Evolutionary conservation across 2,113 vertebrate species (phyloP).

Genomic region (Megaceryle torquata): DNA sequence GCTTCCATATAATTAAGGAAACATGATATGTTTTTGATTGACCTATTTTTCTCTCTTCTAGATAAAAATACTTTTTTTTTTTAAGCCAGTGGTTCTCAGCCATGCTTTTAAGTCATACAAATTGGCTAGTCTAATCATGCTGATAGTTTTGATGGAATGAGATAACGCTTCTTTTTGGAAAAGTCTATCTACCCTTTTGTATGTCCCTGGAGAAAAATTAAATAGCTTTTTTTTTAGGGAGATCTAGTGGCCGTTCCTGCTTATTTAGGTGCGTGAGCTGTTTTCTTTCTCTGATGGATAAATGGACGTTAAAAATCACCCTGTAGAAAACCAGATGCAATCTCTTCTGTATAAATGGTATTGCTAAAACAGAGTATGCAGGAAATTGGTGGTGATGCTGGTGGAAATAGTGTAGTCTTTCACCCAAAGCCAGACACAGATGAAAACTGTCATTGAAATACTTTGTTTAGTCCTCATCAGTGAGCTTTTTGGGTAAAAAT

Average conservation of each 20-base stretch:
- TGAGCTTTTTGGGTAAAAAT: background rate
- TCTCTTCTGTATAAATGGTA: background rate
- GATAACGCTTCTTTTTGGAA: background rate
- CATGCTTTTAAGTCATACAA: background rate
- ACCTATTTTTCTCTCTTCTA: background rate
- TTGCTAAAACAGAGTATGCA: background rate
- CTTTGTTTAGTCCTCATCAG: background rate
- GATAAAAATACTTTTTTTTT: background rate
- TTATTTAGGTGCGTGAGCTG: background rate
- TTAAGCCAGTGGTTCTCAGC: background rate
- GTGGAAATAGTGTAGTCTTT: background rate
- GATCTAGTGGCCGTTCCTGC: background rate
- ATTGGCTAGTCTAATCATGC: background rate
- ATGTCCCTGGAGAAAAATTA: background rate
- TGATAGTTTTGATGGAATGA: background rate
- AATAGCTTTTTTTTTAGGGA: background rate
- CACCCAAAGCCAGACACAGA: background rate
- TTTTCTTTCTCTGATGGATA: background rate
- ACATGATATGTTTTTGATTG: background rate
- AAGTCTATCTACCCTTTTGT: background rate
- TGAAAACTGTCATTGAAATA: background rate
- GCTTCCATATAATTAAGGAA: background rate
- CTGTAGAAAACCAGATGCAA: background rate
- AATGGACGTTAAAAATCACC: background rate
- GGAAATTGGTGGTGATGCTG: background rate